Percentiles rank a stretch among this genome's conserved stretches.
phyloP scores from a whole-genome alignment of 2,888 invertebrate genomes.

The Tetragnatha montana region DNA sequence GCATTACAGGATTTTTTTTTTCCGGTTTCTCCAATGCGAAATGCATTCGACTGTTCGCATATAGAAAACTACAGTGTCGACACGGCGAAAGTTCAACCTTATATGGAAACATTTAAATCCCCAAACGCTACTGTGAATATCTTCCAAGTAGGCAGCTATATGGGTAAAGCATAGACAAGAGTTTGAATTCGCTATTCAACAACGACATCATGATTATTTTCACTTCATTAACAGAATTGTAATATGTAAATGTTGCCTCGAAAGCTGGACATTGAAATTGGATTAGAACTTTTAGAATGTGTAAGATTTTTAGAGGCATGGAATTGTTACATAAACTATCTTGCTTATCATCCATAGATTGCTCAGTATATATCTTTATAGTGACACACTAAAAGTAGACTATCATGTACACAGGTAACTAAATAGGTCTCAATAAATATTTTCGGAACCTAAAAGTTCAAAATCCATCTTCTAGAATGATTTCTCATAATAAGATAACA shows the following conservation, averaged over 20 bases:
- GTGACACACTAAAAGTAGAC: too few relatives aligned
- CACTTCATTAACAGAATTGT: not conserved
- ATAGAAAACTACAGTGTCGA: conserved; percentile 1
- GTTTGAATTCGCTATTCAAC: conserved; percentile 43
- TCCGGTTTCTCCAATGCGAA: not conserved
- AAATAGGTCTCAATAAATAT: too few relatives aligned
- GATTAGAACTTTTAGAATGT: not conserved
- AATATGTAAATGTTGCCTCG: not conserved
- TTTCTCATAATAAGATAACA: too few relatives aligned
- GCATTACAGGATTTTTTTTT: conserved; percentile 24
- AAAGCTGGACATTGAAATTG: not conserved
- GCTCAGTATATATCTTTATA: too few relatives aligned
- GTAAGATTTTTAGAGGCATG: not conserved
- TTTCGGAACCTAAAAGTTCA: too few relatives aligned
- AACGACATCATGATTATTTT: conserved; percentile 49
- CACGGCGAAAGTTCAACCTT: not conserved
- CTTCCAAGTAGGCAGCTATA: conserved; percentile 64
- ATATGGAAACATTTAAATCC: not conserved
- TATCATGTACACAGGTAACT: too few relatives aligned
- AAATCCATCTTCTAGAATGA: too few relatives aligned
- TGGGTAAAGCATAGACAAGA: conserved; percentile 40
- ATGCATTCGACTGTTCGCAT: not conserved
- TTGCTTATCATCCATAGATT: not conserved
- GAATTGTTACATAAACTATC: conserved; percentile 1
- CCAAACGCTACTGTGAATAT: conserved; percentile 34